Evolutionary conservation across 2,797 vertebrate species (phyloP).

Genomic region (Mormyrops boulengeri): DNA sequence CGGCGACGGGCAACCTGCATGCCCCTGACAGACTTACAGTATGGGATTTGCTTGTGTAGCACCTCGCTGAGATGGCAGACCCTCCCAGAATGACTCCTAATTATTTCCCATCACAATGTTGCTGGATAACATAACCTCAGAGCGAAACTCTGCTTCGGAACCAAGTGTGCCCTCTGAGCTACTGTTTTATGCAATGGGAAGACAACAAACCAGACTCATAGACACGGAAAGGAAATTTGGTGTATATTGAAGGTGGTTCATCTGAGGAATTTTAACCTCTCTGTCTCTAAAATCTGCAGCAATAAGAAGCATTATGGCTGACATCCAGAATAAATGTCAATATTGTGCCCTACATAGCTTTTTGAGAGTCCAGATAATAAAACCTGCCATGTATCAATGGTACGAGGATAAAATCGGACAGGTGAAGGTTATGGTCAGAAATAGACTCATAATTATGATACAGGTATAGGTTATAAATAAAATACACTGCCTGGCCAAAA

Average conservation of each 20-base stretch:
- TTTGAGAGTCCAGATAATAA: background rate
- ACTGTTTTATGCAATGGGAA: background rate
- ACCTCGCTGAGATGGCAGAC: background rate
- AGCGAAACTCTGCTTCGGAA: background rate
- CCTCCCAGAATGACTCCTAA: background rate
- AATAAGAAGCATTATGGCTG: background rate
- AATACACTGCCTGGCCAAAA: background rate
- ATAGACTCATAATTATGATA: background rate
- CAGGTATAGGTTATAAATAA: background rate
- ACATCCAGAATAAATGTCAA: background rate
- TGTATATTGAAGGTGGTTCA: background rate
- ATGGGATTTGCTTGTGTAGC: background rate
- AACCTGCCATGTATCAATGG: background rate
- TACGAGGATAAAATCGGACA: background rate
- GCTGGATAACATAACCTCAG: background rate
- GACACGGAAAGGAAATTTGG: background rate
- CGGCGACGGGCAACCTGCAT: background rate
- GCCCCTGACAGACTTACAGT: background rate
- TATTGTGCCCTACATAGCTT: background rate
- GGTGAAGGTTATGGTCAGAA: background rate
- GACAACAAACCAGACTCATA: background rate
- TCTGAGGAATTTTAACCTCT: background rate
- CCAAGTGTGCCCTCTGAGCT: background rate
- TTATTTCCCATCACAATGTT: background rate
- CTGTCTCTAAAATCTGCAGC: background rate